A percentile compares a stretch with the other conserved stretches of the same genome.
phyloP scores from a whole-genome alignment of 2,113 vertebrate genomes.

The Colius striatus region DNA sequence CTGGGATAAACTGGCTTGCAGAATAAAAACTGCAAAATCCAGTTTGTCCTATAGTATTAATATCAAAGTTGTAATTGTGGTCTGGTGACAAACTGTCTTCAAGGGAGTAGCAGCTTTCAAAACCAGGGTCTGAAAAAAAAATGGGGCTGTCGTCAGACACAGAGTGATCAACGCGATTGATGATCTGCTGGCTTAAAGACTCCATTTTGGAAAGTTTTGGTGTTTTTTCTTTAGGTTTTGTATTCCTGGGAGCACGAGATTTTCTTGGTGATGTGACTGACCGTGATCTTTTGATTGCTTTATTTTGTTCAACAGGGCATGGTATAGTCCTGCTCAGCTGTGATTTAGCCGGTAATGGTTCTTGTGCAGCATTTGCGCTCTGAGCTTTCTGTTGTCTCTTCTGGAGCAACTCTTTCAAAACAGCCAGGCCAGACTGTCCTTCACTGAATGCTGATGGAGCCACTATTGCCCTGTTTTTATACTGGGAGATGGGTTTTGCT shows the following conservation, averaged over 20 bases:
- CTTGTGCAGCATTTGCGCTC: conserved; percentile 60
- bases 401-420: conserved; percentile 93
- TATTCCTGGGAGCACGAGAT: conserved; percentile 79
- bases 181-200: conserved; percentile 69
- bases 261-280: conserved; percentile 79
- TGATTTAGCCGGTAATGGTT: conserved; percentile 45
- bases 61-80: conserved; percentile 96
- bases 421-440: conserved; percentile 87
- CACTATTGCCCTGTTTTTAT: conserved; percentile 77
- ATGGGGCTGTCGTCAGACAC: conserved; percentile 82
- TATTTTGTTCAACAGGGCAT: conserved; percentile 73
- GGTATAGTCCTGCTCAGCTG: conserved; percentile 68
- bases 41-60: conserved; percentile 90
- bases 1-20: conserved; percentile 92
- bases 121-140: conserved; percentile 88
- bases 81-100: conserved; percentile 96
- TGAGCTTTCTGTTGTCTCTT: conserved; percentile 89
- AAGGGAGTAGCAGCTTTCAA: conserved; percentile 93
- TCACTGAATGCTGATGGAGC: conserved; percentile 75
- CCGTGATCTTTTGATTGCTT: conserved; percentile 77
- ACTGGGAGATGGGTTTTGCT: conserved; percentile 74
- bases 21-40: conserved; percentile 94
- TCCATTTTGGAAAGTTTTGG: conserved; percentile 80
- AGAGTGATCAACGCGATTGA: conserved; percentile 73
- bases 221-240: conserved; percentile 81